Evolutionary conservation across 1,140 invertebrate species (phyloP).

Genomic region (Drosophila kurseongensis): DNA sequence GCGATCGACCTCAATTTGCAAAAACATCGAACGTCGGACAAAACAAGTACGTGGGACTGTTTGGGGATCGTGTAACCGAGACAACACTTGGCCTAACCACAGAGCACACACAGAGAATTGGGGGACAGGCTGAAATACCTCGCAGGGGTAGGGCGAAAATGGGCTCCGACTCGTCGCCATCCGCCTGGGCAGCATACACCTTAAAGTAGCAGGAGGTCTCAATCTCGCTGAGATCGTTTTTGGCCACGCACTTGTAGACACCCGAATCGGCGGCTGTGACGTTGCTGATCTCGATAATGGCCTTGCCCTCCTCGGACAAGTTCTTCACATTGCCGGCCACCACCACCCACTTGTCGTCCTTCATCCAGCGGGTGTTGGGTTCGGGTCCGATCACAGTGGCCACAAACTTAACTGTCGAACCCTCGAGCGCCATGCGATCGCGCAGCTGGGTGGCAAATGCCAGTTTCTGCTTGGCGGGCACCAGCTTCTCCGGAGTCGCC

Average conservation of each 20-base stretch:
- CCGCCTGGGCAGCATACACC: slow-evolving; percentile 78
- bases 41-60: slow-evolving; percentile 11
- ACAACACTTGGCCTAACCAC: slow-evolving; percentile 25
- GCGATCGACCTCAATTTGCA: slow-evolving; percentile 67
- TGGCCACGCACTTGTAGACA: slow-evolving; percentile 82
- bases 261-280: slow-evolving; percentile 72
- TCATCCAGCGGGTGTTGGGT: slow-evolving; percentile 93
- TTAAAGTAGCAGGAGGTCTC: slow-evolving; percentile 84
- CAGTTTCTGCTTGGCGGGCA: slow-evolving; percentile 78
- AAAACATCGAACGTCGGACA: slow-evolving; percentile 13
- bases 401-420: slow-evolving; percentile 91
- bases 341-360: slow-evolving; percentile 87
- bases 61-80: slow-evolving; percentile 61
- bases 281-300: slow-evolving; percentile 69
- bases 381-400: slow-evolving; percentile 93
- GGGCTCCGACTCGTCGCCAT: slow-evolving; percentile 82
- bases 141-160: slow-evolving; percentile 81
- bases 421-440: slow-evolving; percentile 90
- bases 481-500: slow-evolving; percentile 71
- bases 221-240: slow-evolving; percentile 80
- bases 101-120: slow-evolving; percentile 33
- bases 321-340: slow-evolving; percentile 73
- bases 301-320: slow-evolving; percentile 76
- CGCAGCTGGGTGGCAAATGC: slow-evolving; percentile 92
- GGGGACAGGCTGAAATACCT: slow-evolving; percentile 62